A percentile compares a stretch with the other conserved stretches of the same genome.
Conservation (phyloP, 2,113 vertebrate species). For the Oxyura jamaicensis region DNA sequence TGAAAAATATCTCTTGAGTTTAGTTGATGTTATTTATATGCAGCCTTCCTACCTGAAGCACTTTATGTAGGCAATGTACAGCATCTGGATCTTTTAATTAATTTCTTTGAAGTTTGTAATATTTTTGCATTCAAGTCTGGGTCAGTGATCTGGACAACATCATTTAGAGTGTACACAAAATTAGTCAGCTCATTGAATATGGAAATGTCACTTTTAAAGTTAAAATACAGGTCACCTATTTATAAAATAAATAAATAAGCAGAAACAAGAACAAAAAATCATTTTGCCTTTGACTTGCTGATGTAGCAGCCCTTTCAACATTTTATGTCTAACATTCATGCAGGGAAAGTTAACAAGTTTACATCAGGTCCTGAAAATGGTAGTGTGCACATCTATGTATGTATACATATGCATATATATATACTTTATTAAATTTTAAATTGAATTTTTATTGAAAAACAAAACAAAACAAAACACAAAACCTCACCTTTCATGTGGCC, state of each 20-base stretch:
- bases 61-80: constrained; percentile 24
- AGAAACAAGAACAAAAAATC: not conserved
- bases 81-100: constrained; percentile 51
- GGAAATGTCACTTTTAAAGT: constrained; percentile 18
- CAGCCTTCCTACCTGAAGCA: not conserved
- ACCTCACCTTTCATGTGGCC: not conserved
- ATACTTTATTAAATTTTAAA: not conserved
- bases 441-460: too few species aligned
- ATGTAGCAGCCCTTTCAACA: not conserved
- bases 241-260: not conserved
- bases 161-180: constrained; percentile 27
- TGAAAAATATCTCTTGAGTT: not conserved
- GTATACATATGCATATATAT: too few species aligned
- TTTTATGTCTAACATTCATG: not conserved
- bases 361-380: not conserved
- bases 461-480: not conserved
- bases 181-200: constrained; percentile 69
- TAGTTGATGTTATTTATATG: constrained; percentile 36
- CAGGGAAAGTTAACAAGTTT: not conserved
- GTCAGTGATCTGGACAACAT: constrained; percentile 1
- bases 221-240: constrained; percentile 37
- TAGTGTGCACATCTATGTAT: not conserved
- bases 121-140: constrained; percentile 43
- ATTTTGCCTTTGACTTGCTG: constrained; percentile 25
- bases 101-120: constrained; percentile 32